These are phyloP conservation scores for Drosophila anceps DNA, from an alignment of 2,888 invertebrate genomes.

Conservation along the genomic window DNA sequence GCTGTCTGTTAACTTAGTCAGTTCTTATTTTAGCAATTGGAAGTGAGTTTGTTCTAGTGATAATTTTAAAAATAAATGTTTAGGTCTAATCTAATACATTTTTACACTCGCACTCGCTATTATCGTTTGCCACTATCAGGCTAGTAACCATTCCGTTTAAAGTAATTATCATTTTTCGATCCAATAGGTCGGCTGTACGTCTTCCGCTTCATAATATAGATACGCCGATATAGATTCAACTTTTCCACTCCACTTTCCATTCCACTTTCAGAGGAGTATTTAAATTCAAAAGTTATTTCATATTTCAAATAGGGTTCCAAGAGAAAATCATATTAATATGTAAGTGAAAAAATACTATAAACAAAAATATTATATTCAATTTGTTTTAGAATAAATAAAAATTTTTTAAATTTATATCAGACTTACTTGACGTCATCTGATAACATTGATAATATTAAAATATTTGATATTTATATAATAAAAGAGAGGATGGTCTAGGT, in stretches of 20 bases:
- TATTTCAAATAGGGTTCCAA: no score
- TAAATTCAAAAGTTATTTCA: no score
- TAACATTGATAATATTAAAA: neutral
- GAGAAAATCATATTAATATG: neutral
- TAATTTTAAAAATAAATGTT: slow-evolving; percentile 32
- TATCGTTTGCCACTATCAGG: slow-evolving; percentile 28
- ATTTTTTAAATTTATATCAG: neutral
- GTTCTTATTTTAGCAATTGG: slow-evolving; percentile 42
- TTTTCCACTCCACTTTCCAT: no score
- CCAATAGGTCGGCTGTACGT: neutral
- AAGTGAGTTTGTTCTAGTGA: slow-evolving; percentile 16
- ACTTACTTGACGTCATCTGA: neutral
- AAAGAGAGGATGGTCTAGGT: no score
- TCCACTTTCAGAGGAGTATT: neutral
- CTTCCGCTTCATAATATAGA: neutral
- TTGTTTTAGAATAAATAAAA: neutral
- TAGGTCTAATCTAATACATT: slow-evolving; percentile 40
- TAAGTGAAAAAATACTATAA: neutral
- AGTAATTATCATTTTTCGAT: neutral
- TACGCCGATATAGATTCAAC: no score
- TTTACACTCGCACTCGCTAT: neutral
- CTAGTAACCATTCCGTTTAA: slow-evolving; percentile 1
- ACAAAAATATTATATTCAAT: neutral
- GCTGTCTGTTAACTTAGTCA: slow-evolving; percentile 43
- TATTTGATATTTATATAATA: neutral